Percentiles rank a stretch among this genome's conserved stretches.
phyloP scores from a whole-genome alignment of 2,888 invertebrate genomes.

The Mythimna lalbum region DNA sequence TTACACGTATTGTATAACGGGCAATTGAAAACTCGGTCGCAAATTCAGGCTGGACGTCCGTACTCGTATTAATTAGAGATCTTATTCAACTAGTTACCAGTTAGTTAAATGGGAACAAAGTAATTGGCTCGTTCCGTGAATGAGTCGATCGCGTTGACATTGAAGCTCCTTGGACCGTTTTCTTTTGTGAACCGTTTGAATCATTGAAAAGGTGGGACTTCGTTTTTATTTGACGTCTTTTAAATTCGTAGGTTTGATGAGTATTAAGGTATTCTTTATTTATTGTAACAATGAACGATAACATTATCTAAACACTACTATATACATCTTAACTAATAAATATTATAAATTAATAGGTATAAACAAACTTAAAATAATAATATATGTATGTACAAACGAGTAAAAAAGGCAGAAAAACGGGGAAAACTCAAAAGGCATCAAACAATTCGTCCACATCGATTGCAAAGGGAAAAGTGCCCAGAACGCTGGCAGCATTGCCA shows the following conservation, averaged over 20 bases:
- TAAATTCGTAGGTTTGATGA: background rate
- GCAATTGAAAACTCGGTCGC: slow-evolving; percentile 64
- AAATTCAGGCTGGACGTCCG: slow-evolving; percentile 60
- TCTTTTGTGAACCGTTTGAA: slow-evolving; percentile 32
- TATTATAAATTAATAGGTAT: too few species aligned
- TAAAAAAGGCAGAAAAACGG: too few species aligned
- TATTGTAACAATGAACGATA: too few species aligned
- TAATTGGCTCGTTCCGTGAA: slow-evolving; percentile 63
- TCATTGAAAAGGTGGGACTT: slow-evolving; percentile 45
- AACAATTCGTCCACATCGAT: too few species aligned
- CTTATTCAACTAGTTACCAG: slow-evolving; percentile 66
- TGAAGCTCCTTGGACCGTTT: slow-evolving; percentile 50
- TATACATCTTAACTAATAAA: too few species aligned
- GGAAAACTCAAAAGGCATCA: too few species aligned
- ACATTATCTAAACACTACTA: too few species aligned
- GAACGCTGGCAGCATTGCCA: too few species aligned
- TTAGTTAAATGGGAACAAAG: slow-evolving; percentile 59
- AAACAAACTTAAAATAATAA: too few species aligned
- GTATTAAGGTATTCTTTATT: too few species aligned
- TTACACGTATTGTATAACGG: slow-evolving; percentile 56
- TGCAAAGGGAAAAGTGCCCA: too few species aligned
- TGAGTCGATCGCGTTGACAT: slow-evolving; percentile 50
- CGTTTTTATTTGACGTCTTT: slow-evolving; percentile 5
- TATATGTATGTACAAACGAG: too few species aligned
- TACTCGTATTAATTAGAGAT: slow-evolving; percentile 68